phyloP scores from a whole-genome alignment of 2,113 vertebrate species.

The Piliocolobus tephrosceles region DNA sequence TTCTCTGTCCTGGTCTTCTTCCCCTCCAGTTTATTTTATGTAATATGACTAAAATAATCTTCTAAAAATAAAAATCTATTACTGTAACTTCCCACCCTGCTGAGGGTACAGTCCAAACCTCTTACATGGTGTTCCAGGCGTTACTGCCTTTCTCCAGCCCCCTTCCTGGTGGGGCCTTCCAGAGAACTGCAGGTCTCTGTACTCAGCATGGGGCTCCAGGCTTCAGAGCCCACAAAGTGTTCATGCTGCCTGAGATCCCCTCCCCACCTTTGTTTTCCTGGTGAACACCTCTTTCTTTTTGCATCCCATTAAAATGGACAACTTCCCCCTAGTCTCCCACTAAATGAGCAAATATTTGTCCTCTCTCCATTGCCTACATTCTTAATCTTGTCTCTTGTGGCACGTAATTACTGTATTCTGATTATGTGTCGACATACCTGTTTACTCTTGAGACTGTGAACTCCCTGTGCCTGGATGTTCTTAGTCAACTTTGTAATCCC shows the following conservation, averaged over 20 bases:
- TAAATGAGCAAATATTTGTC: neutral
- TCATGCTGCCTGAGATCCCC: accelerated
- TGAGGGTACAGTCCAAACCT: neutral
- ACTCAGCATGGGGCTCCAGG: accelerated
- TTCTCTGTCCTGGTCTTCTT: neutral
- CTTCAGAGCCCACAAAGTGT: accelerated
- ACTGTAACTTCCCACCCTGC: neutral
- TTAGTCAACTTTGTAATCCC: neutral
- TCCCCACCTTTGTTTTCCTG: neutral
- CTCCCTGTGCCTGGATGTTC: neutral
- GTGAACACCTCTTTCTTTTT: neutral
- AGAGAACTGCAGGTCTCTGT: accelerated
- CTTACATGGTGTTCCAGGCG: neutral
- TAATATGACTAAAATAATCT: neutral
- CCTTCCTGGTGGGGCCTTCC: accelerated
- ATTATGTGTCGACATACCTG: neutral
- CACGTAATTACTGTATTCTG: neutral
- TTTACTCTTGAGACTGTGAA: neutral
- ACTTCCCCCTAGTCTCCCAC: neutral
- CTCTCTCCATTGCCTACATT: neutral
- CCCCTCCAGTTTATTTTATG: neutral
- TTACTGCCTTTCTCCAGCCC: accelerated
- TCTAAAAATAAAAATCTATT: neutral
- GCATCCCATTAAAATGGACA: neutral
- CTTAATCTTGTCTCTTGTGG: neutral